Conservation (phyloP, 2,797 vertebrate species). For the Pachyuromys duprasi region DNA sequence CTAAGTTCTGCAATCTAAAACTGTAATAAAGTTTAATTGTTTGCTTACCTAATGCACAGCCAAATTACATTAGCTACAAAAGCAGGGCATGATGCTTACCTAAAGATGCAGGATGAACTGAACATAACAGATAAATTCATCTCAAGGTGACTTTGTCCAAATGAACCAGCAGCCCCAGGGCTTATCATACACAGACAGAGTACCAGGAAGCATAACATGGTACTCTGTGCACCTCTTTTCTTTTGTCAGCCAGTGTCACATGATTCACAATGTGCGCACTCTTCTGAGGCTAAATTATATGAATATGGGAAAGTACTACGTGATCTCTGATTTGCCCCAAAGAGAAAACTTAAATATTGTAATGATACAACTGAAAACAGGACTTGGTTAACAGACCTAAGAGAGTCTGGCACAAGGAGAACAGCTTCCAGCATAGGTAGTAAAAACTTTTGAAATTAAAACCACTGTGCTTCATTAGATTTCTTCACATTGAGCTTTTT, state of each 20-base stretch:
- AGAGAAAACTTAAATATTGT: constrained; percentile 34
- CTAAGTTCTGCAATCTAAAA: constrained; percentile 9
- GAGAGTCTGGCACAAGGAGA: neutral
- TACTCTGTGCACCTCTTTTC: neutral
- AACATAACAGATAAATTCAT: neutral
- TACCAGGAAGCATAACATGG: neutral
- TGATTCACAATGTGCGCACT: neutral
- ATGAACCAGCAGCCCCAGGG: neutral
- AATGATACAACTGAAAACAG: constrained; percentile 30
- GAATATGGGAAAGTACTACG: neutral
- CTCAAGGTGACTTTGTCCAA: neutral
- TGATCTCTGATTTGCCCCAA: constrained; percentile 13
- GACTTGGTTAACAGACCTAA: constrained; percentile 3
- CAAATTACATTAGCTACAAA: constrained; percentile 33
- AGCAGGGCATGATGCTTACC: neutral
- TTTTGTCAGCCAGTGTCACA: neutral
- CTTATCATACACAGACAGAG: neutral
- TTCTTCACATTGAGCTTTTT: constrained; percentile 37
- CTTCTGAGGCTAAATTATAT: neutral
- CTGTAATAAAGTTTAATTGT: constrained; percentile 24
- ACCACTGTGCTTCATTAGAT: neutral
- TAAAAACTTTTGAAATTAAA: constrained; percentile 2
- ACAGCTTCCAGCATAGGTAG: neutral
- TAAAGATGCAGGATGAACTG: neutral
- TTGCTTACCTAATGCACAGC: neutral